Conservation (phyloP, 2,113 vertebrate genomes). For the Rhabdornis inornatus region DNA sequence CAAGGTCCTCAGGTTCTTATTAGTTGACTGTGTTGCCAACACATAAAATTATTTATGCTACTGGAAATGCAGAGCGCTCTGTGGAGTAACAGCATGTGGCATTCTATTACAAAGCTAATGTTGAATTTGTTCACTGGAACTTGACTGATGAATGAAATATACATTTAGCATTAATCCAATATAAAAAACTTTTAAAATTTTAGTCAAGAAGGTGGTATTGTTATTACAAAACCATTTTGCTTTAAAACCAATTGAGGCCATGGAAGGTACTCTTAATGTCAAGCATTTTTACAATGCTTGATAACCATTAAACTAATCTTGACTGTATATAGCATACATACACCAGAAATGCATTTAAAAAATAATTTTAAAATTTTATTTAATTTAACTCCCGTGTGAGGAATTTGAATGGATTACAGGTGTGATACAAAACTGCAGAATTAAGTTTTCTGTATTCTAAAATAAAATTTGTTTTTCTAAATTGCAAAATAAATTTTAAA, state of each 20-base stretch:
- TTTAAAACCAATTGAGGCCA: background rate
- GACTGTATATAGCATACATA: too few species aligned
- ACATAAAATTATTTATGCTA: background rate
- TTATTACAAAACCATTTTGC: background rate
- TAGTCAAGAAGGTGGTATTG: background rate
- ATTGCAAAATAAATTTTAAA: background rate
- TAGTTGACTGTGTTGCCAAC: background rate
- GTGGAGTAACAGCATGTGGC: background rate
- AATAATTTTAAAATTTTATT: background rate
- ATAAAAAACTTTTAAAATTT: background rate
- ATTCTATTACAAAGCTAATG: background rate
- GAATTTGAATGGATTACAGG: background rate
- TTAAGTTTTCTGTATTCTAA: background rate
- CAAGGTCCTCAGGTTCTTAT: fast-evolving
- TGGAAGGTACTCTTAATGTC: background rate
- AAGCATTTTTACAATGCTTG: background rate
- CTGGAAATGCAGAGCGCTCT: background rate
- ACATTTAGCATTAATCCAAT: background rate
- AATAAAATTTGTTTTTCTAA: background rate
- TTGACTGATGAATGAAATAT: background rate
- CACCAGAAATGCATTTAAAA: background rate
- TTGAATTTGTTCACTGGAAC: background rate
- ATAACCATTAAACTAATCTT: background rate
- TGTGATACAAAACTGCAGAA: background rate
- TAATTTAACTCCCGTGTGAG: background rate